Evolutionary conservation across 2,888 invertebrate species (phyloP), one percentile per base, ranked within the genome.

Genomic region (Cerceris rybyensis): DNA sequence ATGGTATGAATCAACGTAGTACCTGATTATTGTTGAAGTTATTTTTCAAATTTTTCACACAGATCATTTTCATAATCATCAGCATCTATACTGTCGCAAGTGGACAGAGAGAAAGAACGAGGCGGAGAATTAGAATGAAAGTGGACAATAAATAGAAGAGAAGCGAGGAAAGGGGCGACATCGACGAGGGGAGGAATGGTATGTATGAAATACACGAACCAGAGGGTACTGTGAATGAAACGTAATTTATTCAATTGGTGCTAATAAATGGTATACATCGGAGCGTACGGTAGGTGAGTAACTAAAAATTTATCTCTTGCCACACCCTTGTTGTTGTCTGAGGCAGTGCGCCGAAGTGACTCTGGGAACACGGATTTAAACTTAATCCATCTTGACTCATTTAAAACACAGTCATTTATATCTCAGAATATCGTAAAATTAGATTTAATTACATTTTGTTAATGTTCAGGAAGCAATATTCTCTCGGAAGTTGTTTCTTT

Each of bases 201-300:
- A 59, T 49, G 75, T 49, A 55, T 28, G 60, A 68, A 75, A 71
- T 60, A 58, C 50, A 66, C 41, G 71, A 63, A 58, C 75, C 72
- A 52, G 64, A 67, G 79, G 50, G 58, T 65, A 28, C 52, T 52
- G 64, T 81, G 80, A 88, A 88, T 88, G 84, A 87, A 88, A 82
- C 81, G 80, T 81, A 87, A 88, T 88, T 88, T 80, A 86, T 85
- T 83, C 86, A 88, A 88, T 87, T 85, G 86, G 66, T 74, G 78
- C 79, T 87, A 87, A 88, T 88, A 88, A 87, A 84, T 81, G 81
- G 67, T 78, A 78, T 82, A 84, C 81, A 82, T 75, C 66, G 74
- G 66, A 61, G 61, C 59, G 17, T 28, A 28, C 74, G 46, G 70
- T 68, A 78, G 72, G 69, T 83, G 60, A 16, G 59, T 52, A 54